Percentiles rank a stretch among this genome's conserved stretches.
Evolutionary conservation across 2,888 invertebrate species (phyloP).

Genomic region (Arctia plantaginis): DNA sequence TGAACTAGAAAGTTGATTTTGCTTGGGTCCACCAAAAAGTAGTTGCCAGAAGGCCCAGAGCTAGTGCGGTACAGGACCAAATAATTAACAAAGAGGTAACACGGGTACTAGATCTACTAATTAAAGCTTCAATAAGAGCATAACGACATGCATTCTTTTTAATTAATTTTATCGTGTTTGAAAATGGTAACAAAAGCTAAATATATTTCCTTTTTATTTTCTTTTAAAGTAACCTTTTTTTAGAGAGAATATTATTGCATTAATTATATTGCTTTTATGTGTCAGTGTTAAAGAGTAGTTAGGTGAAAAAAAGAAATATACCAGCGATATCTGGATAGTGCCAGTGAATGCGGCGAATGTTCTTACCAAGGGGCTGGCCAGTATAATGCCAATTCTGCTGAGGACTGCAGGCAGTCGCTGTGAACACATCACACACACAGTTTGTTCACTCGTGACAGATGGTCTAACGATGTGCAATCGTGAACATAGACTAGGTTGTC

Average conservation of each 20-base stretch:
- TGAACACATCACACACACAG: constrained; percentile 90
- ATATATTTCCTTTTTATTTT: constrained; percentile 40
- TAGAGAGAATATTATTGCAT: background rate
- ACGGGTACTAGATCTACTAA: constrained; percentile 29
- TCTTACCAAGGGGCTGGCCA: constrained; percentile 98
- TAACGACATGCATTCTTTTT: constrained; percentile 55
- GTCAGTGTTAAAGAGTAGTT: constrained; percentile 29
- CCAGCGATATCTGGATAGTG: constrained; percentile 78
- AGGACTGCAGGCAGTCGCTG: constrained; percentile 98
- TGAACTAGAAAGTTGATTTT: background rate
- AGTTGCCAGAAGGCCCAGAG: background rate
- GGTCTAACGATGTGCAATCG: constrained; percentile 79
- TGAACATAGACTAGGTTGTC: constrained; percentile 82
- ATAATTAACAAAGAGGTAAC: background rate
- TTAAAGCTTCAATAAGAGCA: constrained; percentile 39
- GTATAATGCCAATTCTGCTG: constrained; percentile 98
- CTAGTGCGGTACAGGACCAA: background rate
- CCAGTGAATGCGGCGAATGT: constrained; percentile 83
- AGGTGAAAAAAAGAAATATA: constrained; percentile 69
- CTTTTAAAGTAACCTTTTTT: background rate
- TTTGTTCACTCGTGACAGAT: constrained; percentile 85
- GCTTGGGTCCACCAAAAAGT: background rate
- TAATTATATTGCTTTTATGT: background rate
- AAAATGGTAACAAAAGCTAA: constrained; percentile 55
- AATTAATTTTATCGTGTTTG: constrained; percentile 51